A percentile compares a stretch with the other conserved stretches of the same genome.
Evolutionary conservation across 2,888 invertebrate genomes (phyloP).

Genomic region (Chouioia cunea): DNA sequence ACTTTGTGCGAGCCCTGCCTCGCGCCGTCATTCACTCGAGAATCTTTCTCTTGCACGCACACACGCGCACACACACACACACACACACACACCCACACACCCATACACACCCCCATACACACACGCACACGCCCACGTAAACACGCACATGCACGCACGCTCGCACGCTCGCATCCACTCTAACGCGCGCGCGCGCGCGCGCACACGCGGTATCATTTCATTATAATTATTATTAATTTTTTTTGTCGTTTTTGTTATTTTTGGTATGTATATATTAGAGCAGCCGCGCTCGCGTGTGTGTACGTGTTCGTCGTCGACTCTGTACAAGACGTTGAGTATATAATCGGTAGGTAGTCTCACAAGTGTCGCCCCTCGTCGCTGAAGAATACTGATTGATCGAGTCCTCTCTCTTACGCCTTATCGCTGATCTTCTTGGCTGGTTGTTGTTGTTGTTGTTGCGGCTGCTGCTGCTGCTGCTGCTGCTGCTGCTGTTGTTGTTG

Average conservation of each 20-base stretch:
- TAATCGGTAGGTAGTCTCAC: no score
- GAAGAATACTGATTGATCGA: no score
- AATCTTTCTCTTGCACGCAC: conserved; percentile 15
- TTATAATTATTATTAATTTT: no score
- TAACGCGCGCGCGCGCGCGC: no score
- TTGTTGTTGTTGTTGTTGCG: no score
- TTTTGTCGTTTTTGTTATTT: no score
- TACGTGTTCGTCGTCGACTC: conserved; percentile 29
- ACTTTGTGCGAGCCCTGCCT: conserved; percentile 46
- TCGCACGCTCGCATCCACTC: no score
- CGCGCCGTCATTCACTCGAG: conserved; percentile 27
- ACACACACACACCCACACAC: neutral
- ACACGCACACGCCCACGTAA: no score
- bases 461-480: conserved; percentile 16
- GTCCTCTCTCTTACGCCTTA: neutral
- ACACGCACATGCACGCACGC: neutral
- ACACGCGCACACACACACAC: no score
- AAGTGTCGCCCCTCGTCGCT: no score
- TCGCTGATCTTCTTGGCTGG: conserved; percentile 10
- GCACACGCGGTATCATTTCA: no score
- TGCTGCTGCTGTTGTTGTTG: conserved; percentile 5
- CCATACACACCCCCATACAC: neutral
- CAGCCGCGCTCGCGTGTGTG: conserved; percentile 35
- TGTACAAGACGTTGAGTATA: neutral
- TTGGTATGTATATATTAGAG: neutral